phyloP scores from a whole-genome alignment of 2,797 vertebrate species.

The Lepus oiostolus region DNA sequence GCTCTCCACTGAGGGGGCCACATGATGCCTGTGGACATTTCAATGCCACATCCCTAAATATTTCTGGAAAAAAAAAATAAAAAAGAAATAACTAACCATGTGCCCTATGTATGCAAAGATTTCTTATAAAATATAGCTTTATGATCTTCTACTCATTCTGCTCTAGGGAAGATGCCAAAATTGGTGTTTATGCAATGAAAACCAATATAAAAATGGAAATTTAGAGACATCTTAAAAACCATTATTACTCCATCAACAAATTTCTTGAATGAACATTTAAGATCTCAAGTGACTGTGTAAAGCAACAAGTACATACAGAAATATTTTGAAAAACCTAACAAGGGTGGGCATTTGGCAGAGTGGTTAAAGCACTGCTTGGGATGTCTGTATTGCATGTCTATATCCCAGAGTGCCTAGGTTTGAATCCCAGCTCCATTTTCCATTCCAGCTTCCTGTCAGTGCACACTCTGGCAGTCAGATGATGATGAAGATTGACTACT shows the following conservation, averaged over 20 bases:
- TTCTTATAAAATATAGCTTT: background rate
- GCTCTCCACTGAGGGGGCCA: too few species aligned
- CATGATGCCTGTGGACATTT: too few species aligned
- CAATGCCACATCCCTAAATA: too few species aligned
- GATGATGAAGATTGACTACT: too few species aligned
- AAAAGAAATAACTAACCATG: background rate
- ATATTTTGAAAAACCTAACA: background rate
- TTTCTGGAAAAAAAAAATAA: too few species aligned
- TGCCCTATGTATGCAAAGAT: background rate
- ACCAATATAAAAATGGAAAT: background rate
- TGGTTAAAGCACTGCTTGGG: too few species aligned
- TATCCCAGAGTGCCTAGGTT: too few species aligned
- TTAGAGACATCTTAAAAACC: background rate
- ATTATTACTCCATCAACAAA: background rate
- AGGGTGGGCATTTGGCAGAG: too few species aligned
- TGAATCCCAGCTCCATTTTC: too few species aligned
- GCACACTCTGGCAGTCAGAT: too few species aligned
- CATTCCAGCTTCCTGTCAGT: too few species aligned
- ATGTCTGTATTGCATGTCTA: too few species aligned
- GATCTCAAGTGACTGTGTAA: background rate
- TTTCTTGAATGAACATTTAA: constrained; percentile 2
- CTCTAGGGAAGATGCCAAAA: background rate
- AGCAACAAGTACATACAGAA: background rate
- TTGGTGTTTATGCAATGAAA: background rate
- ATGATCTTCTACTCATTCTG: background rate